Conservation (phyloP, 2,888 invertebrate genomes). For the Conistra vaccinii region DNA sequence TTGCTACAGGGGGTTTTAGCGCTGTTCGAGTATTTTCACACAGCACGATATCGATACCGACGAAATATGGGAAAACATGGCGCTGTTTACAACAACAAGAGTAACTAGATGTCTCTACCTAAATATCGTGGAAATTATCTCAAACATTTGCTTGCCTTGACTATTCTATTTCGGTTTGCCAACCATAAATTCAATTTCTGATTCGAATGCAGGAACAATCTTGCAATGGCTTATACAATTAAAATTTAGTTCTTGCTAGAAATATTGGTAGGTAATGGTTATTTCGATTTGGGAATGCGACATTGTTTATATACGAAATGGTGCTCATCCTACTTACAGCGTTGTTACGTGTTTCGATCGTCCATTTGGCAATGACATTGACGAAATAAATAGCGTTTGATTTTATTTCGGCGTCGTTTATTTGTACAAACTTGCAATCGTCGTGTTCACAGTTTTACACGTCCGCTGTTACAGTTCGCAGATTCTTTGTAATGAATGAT, state of each 20-base stretch:
- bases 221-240: constrained; percentile 50
- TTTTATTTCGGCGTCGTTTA: constrained; percentile 64
- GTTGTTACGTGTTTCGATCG: constrained; percentile 55
- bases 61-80: constrained; percentile 64
- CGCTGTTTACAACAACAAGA: constrained; percentile 60
- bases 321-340: constrained; percentile 51
- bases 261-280: constrained; percentile 34
- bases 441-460: constrained; percentile 46
- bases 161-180: constrained; percentile 57
- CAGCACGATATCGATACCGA: constrained; percentile 63
- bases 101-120: constrained; percentile 56
- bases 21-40: constrained; percentile 66
- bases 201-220: constrained; percentile 55
- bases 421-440: constrained; percentile 61
- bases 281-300: constrained; percentile 44
- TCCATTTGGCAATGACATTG: constrained; percentile 68
- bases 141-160: constrained; percentile 50
- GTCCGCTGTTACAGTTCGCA: constrained; percentile 49
- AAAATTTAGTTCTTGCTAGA: constrained; percentile 52
- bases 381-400: constrained; percentile 62
- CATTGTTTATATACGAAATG: constrained; percentile 47
- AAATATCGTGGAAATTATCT: constrained; percentile 60
- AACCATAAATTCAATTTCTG: constrained; percentile 60
- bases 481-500: constrained; percentile 50
- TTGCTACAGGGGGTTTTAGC: constrained; percentile 61